These are phyloP conservation scores for Nyleta sp. DNA, from an alignment of 2,888 invertebrate genomes.

Conservation along the genomic window DNA sequence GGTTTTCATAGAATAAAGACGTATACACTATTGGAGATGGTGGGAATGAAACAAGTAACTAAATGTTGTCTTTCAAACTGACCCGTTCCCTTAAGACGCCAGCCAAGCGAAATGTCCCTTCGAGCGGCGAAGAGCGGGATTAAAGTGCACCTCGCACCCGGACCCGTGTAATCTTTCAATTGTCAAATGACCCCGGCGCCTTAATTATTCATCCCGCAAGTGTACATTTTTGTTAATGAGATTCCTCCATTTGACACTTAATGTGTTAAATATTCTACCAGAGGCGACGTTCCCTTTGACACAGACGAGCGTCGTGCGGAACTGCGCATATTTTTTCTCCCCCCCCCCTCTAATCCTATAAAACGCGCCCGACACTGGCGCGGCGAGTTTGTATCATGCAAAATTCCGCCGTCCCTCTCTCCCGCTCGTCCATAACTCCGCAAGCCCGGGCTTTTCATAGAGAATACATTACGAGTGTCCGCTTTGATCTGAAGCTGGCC, in stretches of 20 bases:
- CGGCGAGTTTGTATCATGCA: constrained; percentile 58
- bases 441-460: constrained; percentile 75
- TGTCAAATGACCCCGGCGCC: constrained; percentile 13
- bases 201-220: constrained; percentile 25
- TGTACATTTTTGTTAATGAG: constrained; percentile 44
- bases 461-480: constrained; percentile 76
- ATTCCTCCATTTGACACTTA: constrained; percentile 41
- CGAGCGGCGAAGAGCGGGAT: neutral
- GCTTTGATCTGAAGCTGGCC: constrained; percentile 78
- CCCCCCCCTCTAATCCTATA: constrained; percentile 52
- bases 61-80: no score
- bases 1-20: no score
- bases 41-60: no score
- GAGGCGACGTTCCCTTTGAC: constrained; percentile 51
- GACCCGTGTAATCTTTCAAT: constrained; percentile 6
- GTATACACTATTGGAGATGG: no score
- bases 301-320: constrained; percentile 42
- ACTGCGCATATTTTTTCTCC: constrained; percentile 55
- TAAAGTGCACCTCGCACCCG: neutral
- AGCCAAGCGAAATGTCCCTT: no score
- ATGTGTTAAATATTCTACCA: constrained; percentile 60
- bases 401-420: constrained; percentile 40
- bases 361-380: constrained; percentile 39
- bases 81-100: no score
- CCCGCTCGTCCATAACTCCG: constrained; percentile 39